Conservation (phyloP, 2,797 vertebrate genomes). For the Coregonus sp. region DNA sequence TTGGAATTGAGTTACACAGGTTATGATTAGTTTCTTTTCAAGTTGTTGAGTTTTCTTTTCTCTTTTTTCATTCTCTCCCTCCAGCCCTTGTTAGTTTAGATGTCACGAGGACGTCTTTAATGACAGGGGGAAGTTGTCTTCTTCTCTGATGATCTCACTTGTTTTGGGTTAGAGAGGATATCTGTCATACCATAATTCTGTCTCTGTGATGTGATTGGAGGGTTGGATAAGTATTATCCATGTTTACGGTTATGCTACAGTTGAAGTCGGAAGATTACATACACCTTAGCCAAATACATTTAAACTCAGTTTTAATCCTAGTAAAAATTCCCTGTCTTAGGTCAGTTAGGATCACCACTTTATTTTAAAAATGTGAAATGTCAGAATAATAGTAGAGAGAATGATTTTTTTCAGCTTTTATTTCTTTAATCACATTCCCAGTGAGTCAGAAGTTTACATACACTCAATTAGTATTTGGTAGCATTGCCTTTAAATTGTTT, state of each 20-base stretch:
- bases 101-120: neutral
- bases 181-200: slow-evolving; percentile 50
- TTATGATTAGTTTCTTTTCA: slow-evolving; percentile 72
- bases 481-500: too few species aligned
- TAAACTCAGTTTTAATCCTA: too few species aligned
- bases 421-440: too few species aligned
- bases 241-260: slow-evolving; percentile 32
- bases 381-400: too few species aligned
- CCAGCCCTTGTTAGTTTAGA: slow-evolving; percentile 41
- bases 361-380: too few species aligned
- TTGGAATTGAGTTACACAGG: slow-evolving; percentile 74
- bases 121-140: slow-evolving; percentile 50
- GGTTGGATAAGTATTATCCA: slow-evolving; percentile 1
- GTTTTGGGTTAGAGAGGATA: slow-evolving; percentile 63
- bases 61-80: neutral
- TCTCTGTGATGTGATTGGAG: slow-evolving; percentile 13
- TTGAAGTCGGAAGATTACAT: too few species aligned
- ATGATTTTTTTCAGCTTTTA: too few species aligned
- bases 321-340: too few species aligned
- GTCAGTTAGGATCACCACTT: too few species aligned
- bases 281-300: too few species aligned
- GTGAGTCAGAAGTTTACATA: too few species aligned
- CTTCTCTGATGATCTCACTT: slow-evolving; percentile 50
- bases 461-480: too few species aligned
- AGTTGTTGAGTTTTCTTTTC: slow-evolving; percentile 25